A percentile compares a stretch with the other conserved stretches of the same genome.
These are phyloP conservation scores for Papilio glaucus DNA, from an alignment of 1,140 invertebrate genomes.

Conservation along the genomic window DNA sequence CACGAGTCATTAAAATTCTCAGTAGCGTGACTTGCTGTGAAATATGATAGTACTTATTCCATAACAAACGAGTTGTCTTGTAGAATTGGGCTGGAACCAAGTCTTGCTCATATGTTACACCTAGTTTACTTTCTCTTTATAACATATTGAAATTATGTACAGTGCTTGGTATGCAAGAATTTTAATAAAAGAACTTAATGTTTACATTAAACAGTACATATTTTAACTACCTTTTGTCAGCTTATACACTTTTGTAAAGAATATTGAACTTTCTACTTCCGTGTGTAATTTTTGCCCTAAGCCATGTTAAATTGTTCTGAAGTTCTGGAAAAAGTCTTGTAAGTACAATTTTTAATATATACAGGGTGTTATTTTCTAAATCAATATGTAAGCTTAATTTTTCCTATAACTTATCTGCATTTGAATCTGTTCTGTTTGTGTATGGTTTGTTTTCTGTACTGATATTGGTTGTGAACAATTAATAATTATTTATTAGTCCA, in stretches of 20 bases:
- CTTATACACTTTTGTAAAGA: background rate
- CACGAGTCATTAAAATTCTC: slow-evolving; percentile 1
- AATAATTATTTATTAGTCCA: slow-evolving; percentile 33
- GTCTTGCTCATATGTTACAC: slow-evolving; percentile 20
- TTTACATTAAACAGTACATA: background rate
- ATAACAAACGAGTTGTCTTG: slow-evolving; percentile 15
- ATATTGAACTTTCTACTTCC: slow-evolving; percentile 13
- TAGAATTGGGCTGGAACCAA: slow-evolving; percentile 33
- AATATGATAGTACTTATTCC: slow-evolving; percentile 20
- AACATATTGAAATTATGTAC: background rate
- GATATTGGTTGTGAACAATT: slow-evolving; percentile 35
- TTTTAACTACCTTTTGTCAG: background rate
- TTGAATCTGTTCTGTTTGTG: slow-evolving; percentile 17
- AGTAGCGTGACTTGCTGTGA: background rate
- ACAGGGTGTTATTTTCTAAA: slow-evolving; percentile 42
- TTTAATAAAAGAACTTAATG: background rate
- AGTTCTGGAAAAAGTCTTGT: slow-evolving; percentile 26
- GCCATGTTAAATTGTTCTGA: slow-evolving; percentile 24
- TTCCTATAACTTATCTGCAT: background rate
- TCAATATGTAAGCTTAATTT: slow-evolving; percentile 23
- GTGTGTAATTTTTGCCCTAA: slow-evolving; percentile 22
- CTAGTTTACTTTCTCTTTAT: slow-evolving; percentile 15
- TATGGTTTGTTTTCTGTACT: slow-evolving; percentile 9
- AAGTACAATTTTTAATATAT: slow-evolving; percentile 38
- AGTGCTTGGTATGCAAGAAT: background rate